Conservation (phyloP, 2,113 vertebrate genomes). For the Podarcis muralis region DNA sequence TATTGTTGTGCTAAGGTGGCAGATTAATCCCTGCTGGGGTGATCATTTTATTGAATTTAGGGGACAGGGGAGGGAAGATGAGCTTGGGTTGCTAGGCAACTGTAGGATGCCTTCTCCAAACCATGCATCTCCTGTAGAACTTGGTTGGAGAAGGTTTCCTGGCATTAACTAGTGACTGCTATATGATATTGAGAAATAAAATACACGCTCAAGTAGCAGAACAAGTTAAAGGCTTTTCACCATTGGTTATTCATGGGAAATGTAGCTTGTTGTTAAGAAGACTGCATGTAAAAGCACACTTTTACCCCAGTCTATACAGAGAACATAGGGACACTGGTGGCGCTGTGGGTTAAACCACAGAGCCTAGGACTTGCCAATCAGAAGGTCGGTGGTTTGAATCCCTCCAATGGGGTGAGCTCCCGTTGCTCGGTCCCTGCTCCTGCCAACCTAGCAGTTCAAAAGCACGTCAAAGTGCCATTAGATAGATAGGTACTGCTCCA, state of each 20-base stretch:
- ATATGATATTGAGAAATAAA: background rate
- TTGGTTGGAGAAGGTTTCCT: background rate
- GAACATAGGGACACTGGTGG: too few relatives aligned
- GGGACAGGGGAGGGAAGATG: background rate
- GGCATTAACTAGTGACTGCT: background rate
- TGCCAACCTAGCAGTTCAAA: too few relatives aligned
- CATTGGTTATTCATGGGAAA: background rate
- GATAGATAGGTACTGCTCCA: too few relatives aligned
- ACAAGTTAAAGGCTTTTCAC: background rate
- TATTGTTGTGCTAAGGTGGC: background rate
- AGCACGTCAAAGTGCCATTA: too few relatives aligned
- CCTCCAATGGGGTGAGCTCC: too few relatives aligned
- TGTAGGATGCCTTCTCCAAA: background rate
- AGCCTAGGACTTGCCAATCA: too few relatives aligned
- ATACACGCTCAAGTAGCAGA: background rate
- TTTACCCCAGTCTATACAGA: background rate
- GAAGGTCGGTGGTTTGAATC: too few relatives aligned
- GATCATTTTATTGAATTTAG: background rate
- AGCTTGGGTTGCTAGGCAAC: background rate
- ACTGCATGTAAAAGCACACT: background rate
- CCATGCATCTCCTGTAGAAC: background rate
- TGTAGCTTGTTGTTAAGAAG: background rate
- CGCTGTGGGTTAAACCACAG: too few relatives aligned
- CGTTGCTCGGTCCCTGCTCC: too few relatives aligned
- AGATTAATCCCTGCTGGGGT: background rate